phyloP scores from a whole-genome alignment of 2,797 vertebrate species.

The Sebastes glaucus region DNA sequence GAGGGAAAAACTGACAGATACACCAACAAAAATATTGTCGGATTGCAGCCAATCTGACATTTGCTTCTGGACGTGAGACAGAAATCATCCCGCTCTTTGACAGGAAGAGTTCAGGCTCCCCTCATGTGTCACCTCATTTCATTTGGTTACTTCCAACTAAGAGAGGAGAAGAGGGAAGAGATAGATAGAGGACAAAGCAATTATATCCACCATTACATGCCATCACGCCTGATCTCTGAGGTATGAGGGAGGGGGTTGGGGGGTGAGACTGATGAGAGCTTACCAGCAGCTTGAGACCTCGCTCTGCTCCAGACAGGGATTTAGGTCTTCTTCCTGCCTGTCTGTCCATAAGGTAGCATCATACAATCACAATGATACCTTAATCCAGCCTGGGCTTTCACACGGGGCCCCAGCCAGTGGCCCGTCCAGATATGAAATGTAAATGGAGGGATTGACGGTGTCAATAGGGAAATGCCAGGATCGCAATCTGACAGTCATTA shows the following conservation, averaged over 20 bases:
- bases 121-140: constrained; percentile 57
- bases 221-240: constrained; percentile 72
- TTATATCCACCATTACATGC: constrained; percentile 75
- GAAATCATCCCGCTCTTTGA: constrained; percentile 28
- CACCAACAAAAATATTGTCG: constrained; percentile 34
- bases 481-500: constrained; percentile 72
- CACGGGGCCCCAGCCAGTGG: constrained; percentile 40
- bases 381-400: constrained; percentile 85
- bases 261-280: constrained; percentile 81
- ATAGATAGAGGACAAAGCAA: constrained; percentile 75
- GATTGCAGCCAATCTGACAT: constrained; percentile 41
- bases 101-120: constrained; percentile 23
- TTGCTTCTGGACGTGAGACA: constrained; percentile 32
- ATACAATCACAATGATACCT: constrained; percentile 75
- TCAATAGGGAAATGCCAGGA: constrained; percentile 70
- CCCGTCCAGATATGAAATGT: constrained; percentile 73
- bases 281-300: constrained; percentile 66
- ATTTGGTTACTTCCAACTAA: constrained; percentile 65
- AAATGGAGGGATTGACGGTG: constrained; percentile 71
- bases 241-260: constrained; percentile 48
- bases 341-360: constrained; percentile 61
- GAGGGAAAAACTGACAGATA: constrained; percentile 33
- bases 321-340: constrained; percentile 68
- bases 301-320: constrained; percentile 78
- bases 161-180: constrained; percentile 18